Base-by-base conservation (phyloP, 2,888 invertebrate genomes). In the Mythimna albipuncta region DNA sequence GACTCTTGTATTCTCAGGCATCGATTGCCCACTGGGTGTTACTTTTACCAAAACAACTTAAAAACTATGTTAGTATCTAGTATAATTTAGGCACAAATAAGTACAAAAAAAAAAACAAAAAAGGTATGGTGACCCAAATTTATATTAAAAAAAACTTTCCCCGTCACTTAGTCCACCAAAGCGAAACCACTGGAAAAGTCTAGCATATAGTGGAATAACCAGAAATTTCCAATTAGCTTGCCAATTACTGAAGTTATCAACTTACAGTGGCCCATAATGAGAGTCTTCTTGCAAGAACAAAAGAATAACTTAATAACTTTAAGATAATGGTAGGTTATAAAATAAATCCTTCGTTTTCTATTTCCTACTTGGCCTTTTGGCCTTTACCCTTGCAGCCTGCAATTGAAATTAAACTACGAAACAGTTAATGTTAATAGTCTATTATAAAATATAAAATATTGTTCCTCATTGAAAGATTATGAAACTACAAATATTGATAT, bases 321-420 rank as follows among this genome's bases (percentile, higher is more conserved):
- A 54, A 50, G 54, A n/a, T 65, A 79, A 74, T 73, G 61, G 41
- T 10, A 52, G 59, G 26, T 38, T 61, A 65, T 74, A 79, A 73
- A 79, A 55, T 66, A 66, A 59, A 80, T 11, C 44, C 75, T 57
- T 79, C 52, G 11, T 69, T 57, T 69, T 69, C 16, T 69, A 64
- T 81, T 78, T 78, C 64, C 67, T 52, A 82, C 26, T 64, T 65
- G 57, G 68, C 62, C 82, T 82, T 38, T 58, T 59, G 44, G 38
- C 47, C 65, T 65, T 52, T 52, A 64, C 13, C 41, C 70, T 54
- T 58, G 32, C 47, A 47, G 41, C 55, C 52, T 54, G 44, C 41
- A 47, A 65, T 82, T 65, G 21, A 50, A 63, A 54, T 26, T 26
- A 50, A 35, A 35, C 52, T 64, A 61, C 38, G 7, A 47, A 11